phyloP scores from a whole-genome alignment of 2,113 vertebrate genomes.

The Dipodomys merriami region DNA sequence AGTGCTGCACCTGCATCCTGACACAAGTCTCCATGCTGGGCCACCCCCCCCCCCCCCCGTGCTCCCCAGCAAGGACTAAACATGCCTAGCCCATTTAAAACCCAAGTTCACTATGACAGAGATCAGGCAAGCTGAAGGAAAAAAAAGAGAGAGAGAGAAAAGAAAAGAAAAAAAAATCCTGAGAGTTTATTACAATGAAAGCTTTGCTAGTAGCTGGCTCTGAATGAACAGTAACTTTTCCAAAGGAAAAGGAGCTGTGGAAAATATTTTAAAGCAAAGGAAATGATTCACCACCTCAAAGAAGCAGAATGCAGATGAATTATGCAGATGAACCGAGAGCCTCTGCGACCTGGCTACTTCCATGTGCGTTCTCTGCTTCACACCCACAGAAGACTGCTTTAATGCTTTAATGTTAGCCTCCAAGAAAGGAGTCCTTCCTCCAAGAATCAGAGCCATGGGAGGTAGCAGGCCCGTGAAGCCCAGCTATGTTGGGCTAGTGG shows the following conservation, averaged over 20 bases:
- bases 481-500: slow-evolving; percentile 33
- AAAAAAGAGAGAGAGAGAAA: neutral
- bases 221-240: slow-evolving; percentile 54
- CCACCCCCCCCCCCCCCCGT: neutral
- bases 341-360: neutral
- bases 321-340: slow-evolving; percentile 38
- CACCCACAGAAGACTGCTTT: neutral
- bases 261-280: slow-evolving; percentile 65
- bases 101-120: neutral
- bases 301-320: slow-evolving; percentile 41
- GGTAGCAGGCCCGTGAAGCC: neutral
- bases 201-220: slow-evolving; percentile 39
- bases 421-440: neutral
- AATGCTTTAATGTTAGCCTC: neutral
- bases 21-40: too few species aligned
- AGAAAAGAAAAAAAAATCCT: too few species aligned
- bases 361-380: neutral
- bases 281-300: slow-evolving; percentile 60
- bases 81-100: neutral
- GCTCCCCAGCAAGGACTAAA: neutral
- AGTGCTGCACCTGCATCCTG: too few species aligned
- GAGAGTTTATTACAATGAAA: slow-evolving; percentile 48
- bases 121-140: neutral
- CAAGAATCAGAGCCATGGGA: neutral
- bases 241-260: slow-evolving; percentile 63